Evolutionary conservation across 2,797 vertebrate genomes (phyloP).

Genomic region (Acanthurus lineatus): DNA sequence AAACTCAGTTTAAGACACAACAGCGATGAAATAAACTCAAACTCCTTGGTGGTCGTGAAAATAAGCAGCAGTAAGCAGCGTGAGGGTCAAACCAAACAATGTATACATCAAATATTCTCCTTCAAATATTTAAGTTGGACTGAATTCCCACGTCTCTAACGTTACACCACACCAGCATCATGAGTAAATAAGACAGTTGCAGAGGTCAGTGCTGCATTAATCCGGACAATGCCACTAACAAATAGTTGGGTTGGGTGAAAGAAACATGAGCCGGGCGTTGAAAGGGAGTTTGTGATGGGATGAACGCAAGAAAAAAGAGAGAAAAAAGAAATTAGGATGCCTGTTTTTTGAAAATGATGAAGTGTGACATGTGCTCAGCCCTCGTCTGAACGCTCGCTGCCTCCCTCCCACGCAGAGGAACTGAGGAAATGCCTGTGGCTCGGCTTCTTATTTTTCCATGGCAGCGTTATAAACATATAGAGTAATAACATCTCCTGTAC

Average conservation of each 20-base stretch:
- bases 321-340: constrained; percentile 36
- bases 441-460: constrained; percentile 74
- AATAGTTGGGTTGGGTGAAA: constrained; percentile 2
- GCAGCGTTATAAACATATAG: constrained; percentile 78
- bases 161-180: constrained; percentile 36
- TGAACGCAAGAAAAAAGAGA: neutral
- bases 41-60: neutral
- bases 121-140: constrained; percentile 34
- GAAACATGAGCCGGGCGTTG: constrained; percentile 31
- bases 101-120: constrained; percentile 16
- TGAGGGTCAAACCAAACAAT: constrained; percentile 38
- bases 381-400: constrained; percentile 29
- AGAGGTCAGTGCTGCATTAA: constrained; percentile 11
- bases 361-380: constrained; percentile 56
- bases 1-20: neutral
- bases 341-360: constrained; percentile 59
- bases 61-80: neutral
- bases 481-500: constrained; percentile 67
- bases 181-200: constrained; percentile 21
- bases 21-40: constrained; percentile 5
- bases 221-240: constrained; percentile 22
- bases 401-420: constrained; percentile 57
- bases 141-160: constrained; percentile 34
- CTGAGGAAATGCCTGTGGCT: constrained; percentile 77
- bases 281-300: constrained; percentile 21